Evolutionary conservation across 2,113 vertebrate species (phyloP).

Genomic region (Pantherophis guttatus): DNA sequence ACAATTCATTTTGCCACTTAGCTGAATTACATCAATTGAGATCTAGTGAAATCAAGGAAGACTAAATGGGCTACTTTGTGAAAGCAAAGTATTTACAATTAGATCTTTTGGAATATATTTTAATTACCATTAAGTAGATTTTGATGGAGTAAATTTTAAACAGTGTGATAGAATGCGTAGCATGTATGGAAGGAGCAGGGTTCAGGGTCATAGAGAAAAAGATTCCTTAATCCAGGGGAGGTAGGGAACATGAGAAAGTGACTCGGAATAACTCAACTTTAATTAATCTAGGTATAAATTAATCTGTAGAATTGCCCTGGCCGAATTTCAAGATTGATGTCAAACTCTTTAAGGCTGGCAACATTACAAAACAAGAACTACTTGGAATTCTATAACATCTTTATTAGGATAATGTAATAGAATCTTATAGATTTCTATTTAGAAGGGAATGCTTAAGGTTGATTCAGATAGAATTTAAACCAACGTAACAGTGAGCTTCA

Average conservation of each 20-base stretch:
- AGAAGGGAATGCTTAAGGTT: background rate
- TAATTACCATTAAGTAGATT: background rate
- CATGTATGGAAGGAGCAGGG: background rate
- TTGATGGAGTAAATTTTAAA: background rate
- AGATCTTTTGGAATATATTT: background rate
- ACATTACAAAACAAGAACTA: background rate
- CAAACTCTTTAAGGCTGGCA: background rate
- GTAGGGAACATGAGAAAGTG: background rate
- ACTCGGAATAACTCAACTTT: background rate
- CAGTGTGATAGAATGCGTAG: background rate
- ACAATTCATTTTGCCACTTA: background rate
- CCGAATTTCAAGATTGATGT: background rate
- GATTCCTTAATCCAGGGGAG: background rate
- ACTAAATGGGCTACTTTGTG: background rate
- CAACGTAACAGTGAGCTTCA: background rate
- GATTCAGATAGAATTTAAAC: background rate
- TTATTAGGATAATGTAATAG: background rate
- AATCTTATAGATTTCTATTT: background rate
- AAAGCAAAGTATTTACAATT: background rate
- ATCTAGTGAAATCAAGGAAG: background rate
- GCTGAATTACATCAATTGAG: background rate
- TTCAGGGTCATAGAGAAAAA: background rate
- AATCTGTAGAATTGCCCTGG: background rate
- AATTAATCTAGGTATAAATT: background rate
- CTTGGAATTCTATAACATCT: background rate